Conservation (phyloP, 2,113 vertebrate species). For the Azemiops feae region DNA sequence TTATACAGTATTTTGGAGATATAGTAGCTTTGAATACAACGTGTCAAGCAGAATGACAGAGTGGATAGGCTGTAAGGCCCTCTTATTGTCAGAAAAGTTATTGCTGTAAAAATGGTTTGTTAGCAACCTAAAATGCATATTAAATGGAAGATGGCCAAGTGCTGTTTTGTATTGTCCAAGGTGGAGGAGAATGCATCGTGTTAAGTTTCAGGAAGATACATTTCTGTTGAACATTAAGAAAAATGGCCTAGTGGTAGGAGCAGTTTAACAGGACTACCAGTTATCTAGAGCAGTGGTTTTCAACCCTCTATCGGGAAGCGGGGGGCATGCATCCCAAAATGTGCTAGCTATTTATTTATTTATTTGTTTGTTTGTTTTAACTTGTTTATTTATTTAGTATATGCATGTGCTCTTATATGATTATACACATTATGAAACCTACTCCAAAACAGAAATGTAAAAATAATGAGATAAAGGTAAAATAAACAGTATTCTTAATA, state of each 20-base stretch:
- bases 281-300: background rate
- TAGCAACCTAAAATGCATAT: background rate
- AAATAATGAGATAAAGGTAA: background rate
- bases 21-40: background rate
- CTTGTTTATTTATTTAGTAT: background rate
- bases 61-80: background rate
- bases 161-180: background rate
- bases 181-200: background rate
- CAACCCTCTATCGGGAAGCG: background rate
- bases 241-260: background rate
- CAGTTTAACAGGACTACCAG: background rate
- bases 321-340: background rate
- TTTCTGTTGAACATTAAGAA: background rate
- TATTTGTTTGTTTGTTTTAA: no score
- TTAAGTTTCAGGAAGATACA: background rate
- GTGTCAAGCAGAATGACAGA: background rate
- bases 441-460: background rate
- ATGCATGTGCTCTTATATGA: background rate
- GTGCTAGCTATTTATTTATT: background rate
- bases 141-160: background rate
- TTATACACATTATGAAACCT: background rate
- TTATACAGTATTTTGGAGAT: background rate
- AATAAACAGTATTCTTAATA: background rate
- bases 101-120: background rate
- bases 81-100: background rate